Conservation (phyloP, 2,888 invertebrate species). For the Eristalis intricaria region DNA sequence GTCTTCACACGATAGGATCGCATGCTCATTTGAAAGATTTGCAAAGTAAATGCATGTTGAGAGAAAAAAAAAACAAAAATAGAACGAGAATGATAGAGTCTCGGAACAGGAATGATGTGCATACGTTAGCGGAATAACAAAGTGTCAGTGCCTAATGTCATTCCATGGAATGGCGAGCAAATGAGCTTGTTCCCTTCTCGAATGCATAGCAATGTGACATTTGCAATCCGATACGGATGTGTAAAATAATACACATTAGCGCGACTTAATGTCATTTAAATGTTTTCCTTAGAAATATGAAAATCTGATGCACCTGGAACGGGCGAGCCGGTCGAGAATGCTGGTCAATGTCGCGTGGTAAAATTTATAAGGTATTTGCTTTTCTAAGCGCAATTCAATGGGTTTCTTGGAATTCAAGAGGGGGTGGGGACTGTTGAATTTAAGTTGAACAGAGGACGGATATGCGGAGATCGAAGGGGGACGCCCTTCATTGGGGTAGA, state of each 20-base stretch:
- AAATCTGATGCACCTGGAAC: slow-evolving; percentile 53
- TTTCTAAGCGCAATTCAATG: slow-evolving; percentile 1
- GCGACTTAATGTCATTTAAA: slow-evolving; percentile 49
- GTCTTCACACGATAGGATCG: slow-evolving; percentile 31
- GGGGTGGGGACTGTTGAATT: neutral
- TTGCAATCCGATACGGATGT: slow-evolving; percentile 53
- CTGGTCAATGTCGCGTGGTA: slow-evolving; percentile 42
- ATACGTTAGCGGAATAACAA: slow-evolving; percentile 53
- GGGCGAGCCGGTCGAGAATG: slow-evolving; percentile 8
- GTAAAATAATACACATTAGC: slow-evolving; percentile 43
- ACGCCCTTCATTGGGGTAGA: neutral
- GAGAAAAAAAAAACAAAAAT: neutral
- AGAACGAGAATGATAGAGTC: neutral
- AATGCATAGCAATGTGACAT: slow-evolving; percentile 40
- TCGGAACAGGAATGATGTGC: slow-evolving; percentile 33
- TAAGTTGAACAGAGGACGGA: no score
- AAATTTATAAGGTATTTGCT: slow-evolving; percentile 36
- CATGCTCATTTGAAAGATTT: slow-evolving; percentile 45
- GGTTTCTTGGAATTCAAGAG: neutral
- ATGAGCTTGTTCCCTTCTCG: slow-evolving; percentile 37
- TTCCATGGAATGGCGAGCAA: neutral
- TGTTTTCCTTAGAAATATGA: slow-evolving; percentile 63
- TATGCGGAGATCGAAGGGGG: neutral
- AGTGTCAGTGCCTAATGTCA: slow-evolving; percentile 23
- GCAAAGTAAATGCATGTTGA: slow-evolving; percentile 14